Percentiles rank a stretch among this genome's conserved stretches.
These are phyloP conservation scores for Neolamprologus fasciatus DNA, from an alignment of 2,113 vertebrate genomes.

Conservation along the genomic window DNA sequence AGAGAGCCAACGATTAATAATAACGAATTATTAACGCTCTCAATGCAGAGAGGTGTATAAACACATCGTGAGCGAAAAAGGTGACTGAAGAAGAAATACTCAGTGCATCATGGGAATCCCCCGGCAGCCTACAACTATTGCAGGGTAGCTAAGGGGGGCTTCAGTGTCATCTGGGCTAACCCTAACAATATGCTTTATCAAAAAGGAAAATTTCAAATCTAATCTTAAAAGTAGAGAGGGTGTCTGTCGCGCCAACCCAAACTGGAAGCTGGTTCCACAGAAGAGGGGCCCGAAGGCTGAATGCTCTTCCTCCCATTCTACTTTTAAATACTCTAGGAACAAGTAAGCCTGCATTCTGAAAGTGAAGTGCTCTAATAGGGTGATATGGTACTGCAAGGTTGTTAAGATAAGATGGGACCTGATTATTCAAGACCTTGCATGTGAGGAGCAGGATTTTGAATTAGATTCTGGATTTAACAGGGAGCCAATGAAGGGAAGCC, in stretches of 20 bases:
- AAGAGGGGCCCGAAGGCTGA: accelerated
- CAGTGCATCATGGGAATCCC: background rate
- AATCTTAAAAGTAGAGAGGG: background rate
- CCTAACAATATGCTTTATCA: background rate
- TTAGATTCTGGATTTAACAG: background rate
- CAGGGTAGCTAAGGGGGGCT: background rate
- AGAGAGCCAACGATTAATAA: background rate
- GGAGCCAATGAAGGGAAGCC: background rate
- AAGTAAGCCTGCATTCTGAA: accelerated
- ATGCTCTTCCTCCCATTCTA: background rate
- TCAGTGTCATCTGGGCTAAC: accelerated
- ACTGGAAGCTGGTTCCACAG: background rate
- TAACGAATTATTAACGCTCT: background rate
- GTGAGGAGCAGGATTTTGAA: background rate
- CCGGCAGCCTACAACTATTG: background rate
- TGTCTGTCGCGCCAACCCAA: accelerated
- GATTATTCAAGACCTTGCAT: accelerated
- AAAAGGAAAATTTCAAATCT: background rate
- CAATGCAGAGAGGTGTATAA: background rate
- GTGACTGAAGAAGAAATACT: background rate
- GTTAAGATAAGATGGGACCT: background rate
- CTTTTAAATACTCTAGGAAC: background rate
- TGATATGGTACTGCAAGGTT: accelerated
- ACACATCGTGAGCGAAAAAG: accelerated
- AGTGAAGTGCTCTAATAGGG: background rate